phyloP scores from a whole-genome alignment of 2,113 vertebrate genomes.

The Trichomycterus rosablanca region DNA sequence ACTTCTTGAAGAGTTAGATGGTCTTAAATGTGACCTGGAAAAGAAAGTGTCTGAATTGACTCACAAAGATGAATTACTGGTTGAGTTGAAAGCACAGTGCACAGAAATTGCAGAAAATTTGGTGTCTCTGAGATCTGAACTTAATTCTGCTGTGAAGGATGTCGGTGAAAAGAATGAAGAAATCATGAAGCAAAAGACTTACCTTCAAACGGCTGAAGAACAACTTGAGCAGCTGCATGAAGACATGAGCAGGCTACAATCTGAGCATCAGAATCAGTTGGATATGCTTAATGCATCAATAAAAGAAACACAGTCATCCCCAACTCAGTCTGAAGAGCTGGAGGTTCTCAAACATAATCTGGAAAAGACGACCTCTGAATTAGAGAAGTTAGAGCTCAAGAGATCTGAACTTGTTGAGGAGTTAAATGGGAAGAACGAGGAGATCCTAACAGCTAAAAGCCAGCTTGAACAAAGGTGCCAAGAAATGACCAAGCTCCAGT shows the following conservation, averaged over 20 bases:
- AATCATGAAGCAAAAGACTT: constrained; percentile 35
- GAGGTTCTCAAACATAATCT: constrained; percentile 43
- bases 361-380: constrained; percentile 30
- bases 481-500: constrained; percentile 30
- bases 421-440: constrained; percentile 46
- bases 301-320: constrained; percentile 37
- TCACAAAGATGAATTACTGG: constrained; percentile 49
- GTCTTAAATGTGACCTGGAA: constrained; percentile 40
- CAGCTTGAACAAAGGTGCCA: constrained; percentile 40
- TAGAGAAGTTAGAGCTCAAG: constrained; percentile 43
- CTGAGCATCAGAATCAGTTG: constrained; percentile 49
- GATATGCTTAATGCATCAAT: constrained; percentile 33
- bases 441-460: constrained; percentile 43
- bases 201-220: constrained; percentile 37
- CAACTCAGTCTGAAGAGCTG: constrained; percentile 49
- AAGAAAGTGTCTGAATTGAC: constrained; percentile 26
- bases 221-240: constrained; percentile 40
- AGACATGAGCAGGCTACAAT: constrained; percentile 22
- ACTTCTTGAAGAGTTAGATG: constrained; percentile 52
- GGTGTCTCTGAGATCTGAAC: constrained; percentile 46
- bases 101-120: constrained; percentile 53
- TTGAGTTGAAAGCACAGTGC: constrained; percentile 37
- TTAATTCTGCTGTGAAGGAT: constrained; percentile 53
- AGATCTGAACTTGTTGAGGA: constrained; percentile 52
- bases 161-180: constrained; percentile 50